These are phyloP conservation scores for Homarus gammarus DNA, from an alignment of 2,888 invertebrate species.

Conservation along the genomic window DNA sequence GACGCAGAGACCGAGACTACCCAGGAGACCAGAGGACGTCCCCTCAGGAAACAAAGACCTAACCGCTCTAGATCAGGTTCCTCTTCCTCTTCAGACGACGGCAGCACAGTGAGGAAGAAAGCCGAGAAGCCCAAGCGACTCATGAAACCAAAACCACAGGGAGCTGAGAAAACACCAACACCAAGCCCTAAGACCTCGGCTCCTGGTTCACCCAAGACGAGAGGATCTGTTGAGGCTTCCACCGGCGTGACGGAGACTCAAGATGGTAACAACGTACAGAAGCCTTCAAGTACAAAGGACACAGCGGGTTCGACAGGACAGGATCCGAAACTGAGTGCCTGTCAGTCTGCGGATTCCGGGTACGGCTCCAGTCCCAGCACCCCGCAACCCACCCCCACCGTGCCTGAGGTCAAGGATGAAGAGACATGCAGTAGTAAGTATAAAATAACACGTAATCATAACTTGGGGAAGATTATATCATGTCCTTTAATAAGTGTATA, in stretches of 20 bases:
- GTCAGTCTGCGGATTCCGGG: constrained; percentile 74
- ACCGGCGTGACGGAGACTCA: not conserved
- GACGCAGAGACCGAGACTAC: not conserved
- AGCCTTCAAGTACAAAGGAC: not conserved
- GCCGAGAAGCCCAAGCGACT: constrained; percentile 30
- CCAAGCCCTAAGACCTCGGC: not conserved
- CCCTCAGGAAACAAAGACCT: constrained; percentile 25
- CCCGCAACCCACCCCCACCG: constrained; percentile 50
- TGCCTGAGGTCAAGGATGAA: constrained; percentile 13
- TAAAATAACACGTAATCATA: not conserved
- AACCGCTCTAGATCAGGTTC: constrained; percentile 24
- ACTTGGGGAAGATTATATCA: not conserved
- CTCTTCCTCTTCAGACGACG: constrained; percentile 32
- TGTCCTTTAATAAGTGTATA: no score
- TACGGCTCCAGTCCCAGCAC: constrained; percentile 75
- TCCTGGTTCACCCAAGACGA: not conserved
- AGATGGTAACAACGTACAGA: not conserved
- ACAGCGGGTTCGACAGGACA: not conserved
- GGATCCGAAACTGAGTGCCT: constrained; percentile 51
- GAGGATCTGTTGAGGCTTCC: not conserved
- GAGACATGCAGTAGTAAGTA: constrained; percentile 48
- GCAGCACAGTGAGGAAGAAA: constrained; percentile 45
- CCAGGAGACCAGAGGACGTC: not conserved
- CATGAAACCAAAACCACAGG: constrained; percentile 20
- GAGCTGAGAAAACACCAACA: constrained; percentile 3